Base-by-base conservation (phyloP, 2,797 vertebrate genomes). In the Chelon auratus region DNA sequence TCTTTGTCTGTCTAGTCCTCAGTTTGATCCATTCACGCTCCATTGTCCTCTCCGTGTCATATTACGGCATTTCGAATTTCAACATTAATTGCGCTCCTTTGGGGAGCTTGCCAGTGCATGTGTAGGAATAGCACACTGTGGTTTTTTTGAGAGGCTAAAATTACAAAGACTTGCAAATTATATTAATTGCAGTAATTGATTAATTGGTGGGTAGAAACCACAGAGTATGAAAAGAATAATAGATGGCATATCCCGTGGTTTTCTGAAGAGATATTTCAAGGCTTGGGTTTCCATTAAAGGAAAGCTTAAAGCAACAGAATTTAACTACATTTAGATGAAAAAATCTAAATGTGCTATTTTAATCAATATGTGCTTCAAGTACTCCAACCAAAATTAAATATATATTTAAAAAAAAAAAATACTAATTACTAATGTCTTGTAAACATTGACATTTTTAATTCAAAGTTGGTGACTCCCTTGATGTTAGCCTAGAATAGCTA, bases 181-280 rank as follows among this genome's bases (percentile, higher is more conserved):
- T 55, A 73, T 73, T 71, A 72, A 79, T 76, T 83, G 52, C 52
- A 36, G 30, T 73, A 78, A 89, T 81, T 83, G 82, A 87, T 83
- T 89, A 81, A 84, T 85, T 79, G 56, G 55, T 76, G 77, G 50
- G 24, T 62, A 37, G 72, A 79, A 82, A 77, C 66, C 68, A 18
- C 70, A 75, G 64, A 51, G 54, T 26, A 52, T 50, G 20, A 39
- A 22, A 59, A 70, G 30, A 68, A 33, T 24, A 64, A 24, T 39
- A 42, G 36, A 71, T 72, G 72, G 51, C 55, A 57, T 61, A 40
- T 66, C 43, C 52, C 20, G 37, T 42, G 43, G 63, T 47, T 80
- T 69, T 66, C 33, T 13, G 5, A 47, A 48, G 26, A 60, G 55
- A 22, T 26, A 18, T 53, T 33, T 47, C 30, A 18, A 43, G 22